Conservation (phyloP, 2,888 invertebrate species). For the Troides helena region DNA sequence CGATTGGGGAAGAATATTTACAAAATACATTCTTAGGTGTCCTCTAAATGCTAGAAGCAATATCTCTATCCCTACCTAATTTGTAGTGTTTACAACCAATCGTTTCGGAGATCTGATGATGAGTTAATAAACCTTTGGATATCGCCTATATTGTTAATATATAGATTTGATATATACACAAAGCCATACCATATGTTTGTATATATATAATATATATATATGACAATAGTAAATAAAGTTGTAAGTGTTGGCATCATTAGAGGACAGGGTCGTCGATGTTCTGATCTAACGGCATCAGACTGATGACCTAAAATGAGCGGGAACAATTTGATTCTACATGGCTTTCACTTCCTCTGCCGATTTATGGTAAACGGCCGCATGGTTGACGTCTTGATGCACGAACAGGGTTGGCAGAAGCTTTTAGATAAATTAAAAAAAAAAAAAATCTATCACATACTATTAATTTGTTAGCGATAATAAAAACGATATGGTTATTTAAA, state of each 20-base stretch:
- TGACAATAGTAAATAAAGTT: not conserved
- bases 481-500: not conserved
- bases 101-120: too few relatives aligned
- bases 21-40: too few relatives aligned
- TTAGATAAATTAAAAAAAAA: not conserved
- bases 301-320: constrained; percentile 5
- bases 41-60: too few relatives aligned
- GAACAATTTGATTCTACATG: constrained; percentile 10
- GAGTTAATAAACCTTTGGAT: too few relatives aligned
- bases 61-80: too few relatives aligned
- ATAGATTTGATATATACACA: too few relatives aligned
- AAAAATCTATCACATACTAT: too few relatives aligned
- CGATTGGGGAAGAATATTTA: too few relatives aligned
- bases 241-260: not conserved
- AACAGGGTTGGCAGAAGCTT: constrained; percentile 12
- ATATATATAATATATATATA: too few relatives aligned
- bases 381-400: not conserved
- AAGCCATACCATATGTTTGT: too few relatives aligned
- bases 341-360: constrained; percentile 14
- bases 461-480: not conserved
- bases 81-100: too few relatives aligned
- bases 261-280: not conserved
- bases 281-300: not conserved
- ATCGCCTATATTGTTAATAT: too few relatives aligned
- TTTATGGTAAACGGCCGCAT: constrained; percentile 12